Percentiles rank a stretch among this genome's conserved stretches.
Evolutionary conservation across 2,888 invertebrate genomes (phyloP).

Genomic region (Plemyria rubiginata): DNA sequence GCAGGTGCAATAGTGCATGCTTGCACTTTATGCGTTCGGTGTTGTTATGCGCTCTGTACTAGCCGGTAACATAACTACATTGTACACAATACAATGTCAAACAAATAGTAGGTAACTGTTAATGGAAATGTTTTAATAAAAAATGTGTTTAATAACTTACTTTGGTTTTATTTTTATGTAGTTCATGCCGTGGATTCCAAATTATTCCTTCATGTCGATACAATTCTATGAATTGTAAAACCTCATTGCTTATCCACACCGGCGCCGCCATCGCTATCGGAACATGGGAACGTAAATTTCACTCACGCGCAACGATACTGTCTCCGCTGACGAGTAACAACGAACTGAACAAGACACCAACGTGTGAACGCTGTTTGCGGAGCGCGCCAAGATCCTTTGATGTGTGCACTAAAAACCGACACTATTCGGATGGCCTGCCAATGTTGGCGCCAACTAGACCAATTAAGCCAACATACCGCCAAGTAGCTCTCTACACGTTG

Average conservation of each 20-base stretch:
- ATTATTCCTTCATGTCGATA: slow-evolving; percentile 6
- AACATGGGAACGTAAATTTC: slow-evolving; percentile 6
- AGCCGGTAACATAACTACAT: too few species aligned
- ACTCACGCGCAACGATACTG: slow-evolving; percentile 4
- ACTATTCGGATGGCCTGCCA: slow-evolving; percentile 8
- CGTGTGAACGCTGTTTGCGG: slow-evolving; percentile 2
- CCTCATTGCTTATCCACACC: slow-evolving; percentile 4
- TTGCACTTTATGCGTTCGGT: too few species aligned
- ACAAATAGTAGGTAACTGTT: slow-evolving; percentile 5
- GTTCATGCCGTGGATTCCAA: slow-evolving; percentile 5
- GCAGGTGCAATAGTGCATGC: too few species aligned
- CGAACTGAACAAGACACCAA: slow-evolving; percentile 8
- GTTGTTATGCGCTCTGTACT: too few species aligned
- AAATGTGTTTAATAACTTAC: slow-evolving; percentile 9
- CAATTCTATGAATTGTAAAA: slow-evolving; percentile 5
- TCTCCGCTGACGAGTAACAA: slow-evolving; percentile 4
- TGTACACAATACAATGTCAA: slow-evolving; percentile 10
- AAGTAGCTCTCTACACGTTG: slow-evolving; percentile 11
- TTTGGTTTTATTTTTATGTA: slow-evolving; percentile 5
- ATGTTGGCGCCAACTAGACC: slow-evolving; percentile 6
- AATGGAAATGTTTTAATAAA: slow-evolving; percentile 1
- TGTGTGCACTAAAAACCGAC: slow-evolving; percentile 6
- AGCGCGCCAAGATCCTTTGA: slow-evolving; percentile 4
- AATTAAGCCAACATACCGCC: slow-evolving; percentile 7
- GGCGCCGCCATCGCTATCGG: slow-evolving; percentile 5